Evolutionary conservation across 2,797 vertebrate species (phyloP).

Genomic region (Megaceryle alcyon): DNA sequence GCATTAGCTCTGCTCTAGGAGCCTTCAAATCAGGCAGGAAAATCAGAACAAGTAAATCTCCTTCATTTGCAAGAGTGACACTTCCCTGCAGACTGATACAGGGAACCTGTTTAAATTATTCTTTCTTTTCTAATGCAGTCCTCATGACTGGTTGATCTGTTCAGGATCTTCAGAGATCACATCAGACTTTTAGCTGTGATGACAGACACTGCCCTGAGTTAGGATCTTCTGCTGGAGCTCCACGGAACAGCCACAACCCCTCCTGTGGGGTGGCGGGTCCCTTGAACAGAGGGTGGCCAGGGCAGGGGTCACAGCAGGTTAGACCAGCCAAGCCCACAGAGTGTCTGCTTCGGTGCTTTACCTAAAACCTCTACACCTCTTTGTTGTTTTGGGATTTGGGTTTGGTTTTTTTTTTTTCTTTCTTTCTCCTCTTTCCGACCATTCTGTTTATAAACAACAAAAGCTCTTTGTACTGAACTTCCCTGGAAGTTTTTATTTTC

Average conservation of each 20-base stretch:
- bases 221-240: neutral
- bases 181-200: neutral
- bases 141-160: neutral
- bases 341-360: neutral
- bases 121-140: neutral
- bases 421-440: neutral
- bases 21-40: conserved; percentile 35
- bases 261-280: rapidly evolving
- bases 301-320: rapidly evolving
- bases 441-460: conserved; percentile 45
- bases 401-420: neutral
- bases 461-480: conserved; percentile 60
- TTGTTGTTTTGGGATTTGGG: neutral
- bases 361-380: neutral
- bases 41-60: conserved; percentile 24
- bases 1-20: neutral
- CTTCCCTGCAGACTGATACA: neutral
- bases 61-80: conserved; percentile 27
- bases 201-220: rapidly evolving
- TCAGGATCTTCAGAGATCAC: neutral
- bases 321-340: neutral
- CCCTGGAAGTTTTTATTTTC: conserved; percentile 70
- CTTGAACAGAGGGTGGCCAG: neutral
- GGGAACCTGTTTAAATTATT: neutral
- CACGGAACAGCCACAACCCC: neutral